A percentile compares a stretch with the other conserved stretches of the same genome.
Conservation (phyloP, 2,113 vertebrate genomes). For the Tragulus kanchil region DNA sequence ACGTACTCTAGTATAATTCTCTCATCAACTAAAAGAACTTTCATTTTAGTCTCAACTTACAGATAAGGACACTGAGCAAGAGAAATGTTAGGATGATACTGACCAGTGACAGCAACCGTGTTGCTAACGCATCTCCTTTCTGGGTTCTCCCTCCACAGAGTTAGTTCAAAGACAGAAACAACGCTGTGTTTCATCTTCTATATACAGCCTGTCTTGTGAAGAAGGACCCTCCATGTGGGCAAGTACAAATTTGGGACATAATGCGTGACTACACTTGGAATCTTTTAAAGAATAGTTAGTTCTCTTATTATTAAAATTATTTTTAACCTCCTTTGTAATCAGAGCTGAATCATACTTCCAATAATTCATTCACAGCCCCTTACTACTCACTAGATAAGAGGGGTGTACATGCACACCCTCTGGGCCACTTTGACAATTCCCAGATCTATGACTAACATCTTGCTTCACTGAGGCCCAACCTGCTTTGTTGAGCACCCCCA, state of each 20-base stretch:
- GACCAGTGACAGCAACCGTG: neutral
- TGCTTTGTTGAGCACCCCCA: neutral
- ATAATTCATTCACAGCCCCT: neutral
- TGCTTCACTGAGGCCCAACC: neutral
- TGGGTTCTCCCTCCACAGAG: neutral
- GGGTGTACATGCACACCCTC: neutral
- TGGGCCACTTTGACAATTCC: neutral
- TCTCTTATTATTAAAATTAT: neutral
- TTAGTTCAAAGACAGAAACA: neutral
- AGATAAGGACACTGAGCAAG: neutral
- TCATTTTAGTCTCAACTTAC: neutral
- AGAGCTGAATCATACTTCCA: conserved; percentile 65
- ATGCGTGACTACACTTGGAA: neutral
- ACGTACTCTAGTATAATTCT: neutral
- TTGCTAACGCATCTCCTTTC: neutral
- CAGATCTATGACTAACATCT: neutral
- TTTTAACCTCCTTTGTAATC: neutral
- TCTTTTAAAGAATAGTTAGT: conserved; percentile 4
- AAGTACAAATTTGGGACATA: conserved; percentile 47
- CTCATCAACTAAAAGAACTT: neutral
- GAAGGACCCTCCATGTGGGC: neutral
- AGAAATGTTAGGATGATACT: neutral
- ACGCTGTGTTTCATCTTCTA: neutral
- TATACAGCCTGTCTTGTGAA: neutral
- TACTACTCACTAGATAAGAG: neutral